phyloP scores from a whole-genome alignment of 2,797 vertebrate genomes.

The Sebastes minor region DNA sequence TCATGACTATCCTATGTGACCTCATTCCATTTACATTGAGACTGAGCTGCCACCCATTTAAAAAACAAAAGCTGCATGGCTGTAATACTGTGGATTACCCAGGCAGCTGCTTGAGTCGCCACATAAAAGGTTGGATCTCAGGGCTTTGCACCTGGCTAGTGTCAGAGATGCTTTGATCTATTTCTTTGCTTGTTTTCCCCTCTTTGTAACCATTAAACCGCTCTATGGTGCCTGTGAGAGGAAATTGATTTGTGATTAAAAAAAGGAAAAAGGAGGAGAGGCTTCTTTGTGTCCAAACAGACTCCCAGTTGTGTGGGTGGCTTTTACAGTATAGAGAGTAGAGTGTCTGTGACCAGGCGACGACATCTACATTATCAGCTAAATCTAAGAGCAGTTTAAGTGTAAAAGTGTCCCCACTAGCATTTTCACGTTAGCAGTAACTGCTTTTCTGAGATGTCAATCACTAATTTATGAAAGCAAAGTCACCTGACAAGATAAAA shows the following conservation, averaged over 20 bases:
- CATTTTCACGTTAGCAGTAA: neutral
- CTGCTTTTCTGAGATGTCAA: neutral
- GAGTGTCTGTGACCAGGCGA: constrained; percentile 22
- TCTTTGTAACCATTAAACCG: constrained; percentile 73
- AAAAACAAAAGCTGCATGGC: constrained; percentile 33
- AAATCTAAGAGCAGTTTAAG: neutral
- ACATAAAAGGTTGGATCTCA: constrained; percentile 66
- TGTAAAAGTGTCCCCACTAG: neutral
- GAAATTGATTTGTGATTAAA: constrained; percentile 71
- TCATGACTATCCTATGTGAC: constrained; percentile 9
- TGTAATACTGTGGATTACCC: constrained; percentile 45
- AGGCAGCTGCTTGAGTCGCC: constrained; percentile 41
- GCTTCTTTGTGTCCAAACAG: constrained; percentile 52
- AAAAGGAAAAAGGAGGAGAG: constrained; percentile 46
- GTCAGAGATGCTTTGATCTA: constrained; percentile 75
- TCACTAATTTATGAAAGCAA: neutral
- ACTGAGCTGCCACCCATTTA: constrained; percentile 14
- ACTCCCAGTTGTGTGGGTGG: constrained; percentile 32
- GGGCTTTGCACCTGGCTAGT: constrained; percentile 74
- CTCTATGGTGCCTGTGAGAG: constrained; percentile 58
- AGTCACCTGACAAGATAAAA: neutral
- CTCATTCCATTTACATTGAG: constrained; percentile 10
- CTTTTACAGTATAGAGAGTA: constrained; percentile 10
- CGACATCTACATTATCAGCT: neutral
- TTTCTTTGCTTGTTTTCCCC: constrained; percentile 61